Base-by-base conservation (phyloP, 2,888 invertebrate species). In the Amphipyra berbera region DNA sequence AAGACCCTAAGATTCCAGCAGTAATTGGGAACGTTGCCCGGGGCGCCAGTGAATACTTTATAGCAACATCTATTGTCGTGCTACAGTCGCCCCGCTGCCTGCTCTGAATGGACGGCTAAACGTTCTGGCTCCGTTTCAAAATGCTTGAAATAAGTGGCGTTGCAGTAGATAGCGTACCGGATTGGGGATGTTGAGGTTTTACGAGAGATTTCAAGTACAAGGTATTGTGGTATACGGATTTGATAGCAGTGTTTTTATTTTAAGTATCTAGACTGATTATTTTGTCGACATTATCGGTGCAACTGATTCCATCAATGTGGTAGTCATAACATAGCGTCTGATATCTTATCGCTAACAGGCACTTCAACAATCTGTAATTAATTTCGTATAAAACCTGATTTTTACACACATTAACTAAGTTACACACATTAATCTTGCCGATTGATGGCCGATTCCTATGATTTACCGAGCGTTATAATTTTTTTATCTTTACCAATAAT, bases 111-210 rank as follows among this genome's bases (percentile, higher is more conserved):
- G n/a, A 27, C 14, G 41, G 48, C 45, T 70, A 68, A 70, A 52
- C 48, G 56, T 55, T 74, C 55, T 70, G 69, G 75, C 69, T 61
- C 35, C 13, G 56, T 61, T 70, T 74, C 69, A 74, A 61, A 68
- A 69, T 55, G 46, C 53, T 70, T 40, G 41, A 30, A 69, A 47
- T 47, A 73, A 70, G 69, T 70, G 38, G 46, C 42, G 33, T 37
- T 49, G 15, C 40, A 27, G 35, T 40, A 57, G 67, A 73, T 59
- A 57, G 21, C 47, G 47, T 27, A 12, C 35, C 6, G 33, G n/a
- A 48, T 50, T 59, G 46, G n/a, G 35, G 27, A 15, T 45, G n/a
- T 38, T 53, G 30, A n/a, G n/a, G 15, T 15, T 67, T 46, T 21
- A 27, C 14, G n/a, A 30, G 37, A n/a, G 3, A 21, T n/a, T 53